phyloP scores from a whole-genome alignment of 2,113 vertebrate genomes.

The Pedetes capensis region DNA sequence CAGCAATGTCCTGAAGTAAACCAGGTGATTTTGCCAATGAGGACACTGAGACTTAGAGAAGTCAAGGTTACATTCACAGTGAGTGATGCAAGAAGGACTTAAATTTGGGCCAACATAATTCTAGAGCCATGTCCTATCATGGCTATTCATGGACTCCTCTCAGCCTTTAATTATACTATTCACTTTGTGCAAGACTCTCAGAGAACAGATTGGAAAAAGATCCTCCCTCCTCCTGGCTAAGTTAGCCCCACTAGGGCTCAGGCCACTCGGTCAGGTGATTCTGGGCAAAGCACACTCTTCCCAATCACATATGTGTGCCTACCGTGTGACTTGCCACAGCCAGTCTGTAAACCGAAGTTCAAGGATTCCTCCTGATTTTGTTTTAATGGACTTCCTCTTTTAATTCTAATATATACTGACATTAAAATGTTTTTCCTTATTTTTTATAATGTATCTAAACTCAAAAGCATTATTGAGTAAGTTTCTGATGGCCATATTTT shows the following conservation, averaged over 20 bases:
- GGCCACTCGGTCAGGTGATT: neutral
- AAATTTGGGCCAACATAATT: neutral
- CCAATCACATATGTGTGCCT: neutral
- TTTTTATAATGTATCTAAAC: neutral
- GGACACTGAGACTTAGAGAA: neutral
- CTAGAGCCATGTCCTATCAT: neutral
- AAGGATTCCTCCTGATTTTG: neutral
- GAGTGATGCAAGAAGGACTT: neutral
- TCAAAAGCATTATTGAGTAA: neutral
- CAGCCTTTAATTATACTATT: neutral
- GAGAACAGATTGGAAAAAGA: neutral
- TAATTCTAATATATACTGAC: neutral
- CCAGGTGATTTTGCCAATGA: neutral
- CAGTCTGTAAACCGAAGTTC: neutral
- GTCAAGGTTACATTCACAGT: neutral
- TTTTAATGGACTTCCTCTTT: neutral
- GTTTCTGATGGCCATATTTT: neutral
- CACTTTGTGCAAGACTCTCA: neutral
- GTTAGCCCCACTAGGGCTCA: neutral
- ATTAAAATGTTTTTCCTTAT: neutral
- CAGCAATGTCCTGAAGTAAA: neutral
- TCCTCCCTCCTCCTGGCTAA: neutral
- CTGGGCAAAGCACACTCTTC: neutral
- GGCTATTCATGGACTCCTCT: neutral
- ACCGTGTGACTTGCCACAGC: neutral